Percentiles rank a stretch among this genome's conserved stretches.
phyloP scores from a whole-genome alignment of 2,888 invertebrate genomes.

The Lepidocyrtinus sp. region DNA sequence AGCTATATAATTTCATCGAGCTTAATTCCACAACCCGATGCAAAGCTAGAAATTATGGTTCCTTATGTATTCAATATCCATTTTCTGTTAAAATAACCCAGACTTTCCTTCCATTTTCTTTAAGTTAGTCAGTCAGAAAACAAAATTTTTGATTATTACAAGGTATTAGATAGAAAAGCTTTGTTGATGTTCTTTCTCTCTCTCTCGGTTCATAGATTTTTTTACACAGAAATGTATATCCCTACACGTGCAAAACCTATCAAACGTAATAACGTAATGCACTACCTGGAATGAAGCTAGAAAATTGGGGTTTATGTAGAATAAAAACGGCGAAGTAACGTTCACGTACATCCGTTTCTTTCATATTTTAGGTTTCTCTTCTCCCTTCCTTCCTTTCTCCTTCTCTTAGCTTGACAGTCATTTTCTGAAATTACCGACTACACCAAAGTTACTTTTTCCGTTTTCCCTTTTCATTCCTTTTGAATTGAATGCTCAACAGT shows the following conservation, averaged over 20 bases:
- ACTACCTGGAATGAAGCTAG: not conserved
- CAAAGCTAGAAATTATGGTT: not conserved
- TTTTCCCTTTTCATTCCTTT: not conserved
- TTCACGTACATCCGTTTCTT: not conserved
- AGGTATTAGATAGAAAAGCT: not conserved
- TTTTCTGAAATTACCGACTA: constrained; percentile 14
- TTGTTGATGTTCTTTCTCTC: not conserved
- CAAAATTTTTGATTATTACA: not conserved
- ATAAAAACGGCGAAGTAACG: not conserved
- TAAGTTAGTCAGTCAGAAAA: not conserved
- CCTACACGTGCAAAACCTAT: not conserved
- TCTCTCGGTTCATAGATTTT: not conserved
- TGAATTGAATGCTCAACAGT: not conserved
- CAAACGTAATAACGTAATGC: not conserved
- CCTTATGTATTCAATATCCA: not conserved
- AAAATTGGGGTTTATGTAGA: not conserved
- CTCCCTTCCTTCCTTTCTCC: not conserved
- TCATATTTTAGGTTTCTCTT: not conserved
- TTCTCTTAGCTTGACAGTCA: constrained; percentile 11
- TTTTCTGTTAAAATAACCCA: not conserved
- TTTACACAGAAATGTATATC: not conserved
- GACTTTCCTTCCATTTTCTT: not conserved
- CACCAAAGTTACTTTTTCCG: not conserved
- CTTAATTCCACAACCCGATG: too few species aligned
- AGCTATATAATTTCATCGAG: not conserved